Percentiles rank a stretch among this genome's conserved stretches.
Evolutionary conservation across 2,888 invertebrate genomes (phyloP).

Genomic region (Conchocele bisecta): DNA sequence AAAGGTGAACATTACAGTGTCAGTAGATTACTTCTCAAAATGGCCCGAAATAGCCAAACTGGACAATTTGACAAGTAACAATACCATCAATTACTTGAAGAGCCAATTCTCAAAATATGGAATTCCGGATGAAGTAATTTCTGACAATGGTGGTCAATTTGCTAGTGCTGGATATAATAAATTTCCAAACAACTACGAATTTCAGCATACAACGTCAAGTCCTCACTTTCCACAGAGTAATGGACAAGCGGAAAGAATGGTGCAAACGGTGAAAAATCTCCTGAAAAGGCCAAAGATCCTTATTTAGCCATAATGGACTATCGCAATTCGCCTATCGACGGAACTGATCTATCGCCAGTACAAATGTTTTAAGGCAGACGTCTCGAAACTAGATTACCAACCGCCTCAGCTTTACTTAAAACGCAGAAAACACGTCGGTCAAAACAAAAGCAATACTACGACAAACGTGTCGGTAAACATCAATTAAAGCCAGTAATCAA

Average conservation of each 20-base stretch:
- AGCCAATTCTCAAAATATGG: conserved; percentile 18
- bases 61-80: conserved; percentile 14
- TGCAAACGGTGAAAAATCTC: conserved; percentile 36
- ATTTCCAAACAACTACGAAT: conserved; percentile 7
- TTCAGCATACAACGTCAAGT: conserved; percentile 12
- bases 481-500: too few species aligned
- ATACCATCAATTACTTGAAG: conserved; percentile 13
- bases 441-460: too few species aligned
- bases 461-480: too few species aligned
- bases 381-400: conserved; percentile 34
- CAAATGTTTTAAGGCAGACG: conserved; percentile 34
- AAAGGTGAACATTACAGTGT: conserved; percentile 4
- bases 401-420: conserved; percentile 23
- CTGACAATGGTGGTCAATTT: conserved; percentile 39
- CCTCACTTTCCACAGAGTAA: conserved; percentile 9
- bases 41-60: conserved; percentile 39
- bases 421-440: too few species aligned
- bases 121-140: conserved; percentile 12
- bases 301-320: conserved; percentile 26
- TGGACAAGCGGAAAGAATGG: conserved; percentile 18
- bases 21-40: conserved; percentile 27
- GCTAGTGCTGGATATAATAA: not conserved
- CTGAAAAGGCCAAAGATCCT: conserved; percentile 31
- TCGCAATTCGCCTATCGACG: conserved; percentile 22
- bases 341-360: conserved; percentile 27